A percentile compares a stretch with the other conserved stretches of the same genome.
phyloP scores from a whole-genome alignment of 2,888 invertebrate species.

The Tipula vernalis region DNA sequence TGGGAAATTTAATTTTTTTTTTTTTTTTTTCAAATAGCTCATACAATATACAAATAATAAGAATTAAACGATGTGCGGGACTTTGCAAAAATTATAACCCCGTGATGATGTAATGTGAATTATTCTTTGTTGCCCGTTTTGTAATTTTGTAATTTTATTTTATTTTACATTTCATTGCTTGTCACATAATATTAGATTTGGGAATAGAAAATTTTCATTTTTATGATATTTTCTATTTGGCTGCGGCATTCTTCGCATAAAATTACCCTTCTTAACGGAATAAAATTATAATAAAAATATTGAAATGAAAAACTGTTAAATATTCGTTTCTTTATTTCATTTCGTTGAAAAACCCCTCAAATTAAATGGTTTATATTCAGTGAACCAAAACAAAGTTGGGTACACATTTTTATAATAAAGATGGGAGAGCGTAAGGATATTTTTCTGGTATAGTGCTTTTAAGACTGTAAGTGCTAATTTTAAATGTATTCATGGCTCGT shows the following conservation, averaged over 20 bases:
- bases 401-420: neutral
- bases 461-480: neutral
- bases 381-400: neutral
- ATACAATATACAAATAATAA: neutral
- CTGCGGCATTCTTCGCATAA: neutral
- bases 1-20: neutral
- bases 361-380: neutral
- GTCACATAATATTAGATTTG: neutral
- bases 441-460: neutral
- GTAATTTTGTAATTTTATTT: neutral
- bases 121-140: neutral
- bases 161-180: neutral
- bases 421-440: neutral
- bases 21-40: no score
- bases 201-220: neutral
- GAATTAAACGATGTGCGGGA: neutral
- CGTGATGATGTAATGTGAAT: neutral
- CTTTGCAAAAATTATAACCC: neutral
- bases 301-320: conserved; percentile 4
- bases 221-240: neutral
- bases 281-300: neutral
- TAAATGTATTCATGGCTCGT: neutral
- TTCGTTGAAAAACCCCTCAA: neutral
- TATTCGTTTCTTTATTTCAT: neutral
- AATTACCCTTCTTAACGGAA: neutral